These are phyloP conservation scores for Biston stratarius DNA, from an alignment of 2,888 invertebrate genomes.

Conservation along the genomic window DNA sequence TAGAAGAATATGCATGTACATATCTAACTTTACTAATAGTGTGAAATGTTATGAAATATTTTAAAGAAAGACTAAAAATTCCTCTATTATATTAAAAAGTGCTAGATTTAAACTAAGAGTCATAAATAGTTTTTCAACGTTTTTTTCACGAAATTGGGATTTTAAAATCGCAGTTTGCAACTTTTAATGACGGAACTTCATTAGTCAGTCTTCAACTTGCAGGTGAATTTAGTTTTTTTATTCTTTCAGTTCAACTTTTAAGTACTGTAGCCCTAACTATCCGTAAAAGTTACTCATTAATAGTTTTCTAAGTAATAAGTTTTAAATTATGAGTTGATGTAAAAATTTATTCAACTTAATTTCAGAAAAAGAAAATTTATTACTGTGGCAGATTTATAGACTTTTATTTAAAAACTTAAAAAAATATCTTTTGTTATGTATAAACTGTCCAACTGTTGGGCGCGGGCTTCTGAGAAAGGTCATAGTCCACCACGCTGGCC, in stretches of 20 bases:
- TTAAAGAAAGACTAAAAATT: too few species aligned
- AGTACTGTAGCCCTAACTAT: conserved; percentile 43
- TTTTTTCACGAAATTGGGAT: conserved; percentile 26
- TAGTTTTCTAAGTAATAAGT: conserved; percentile 40
- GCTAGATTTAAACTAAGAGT: background rate
- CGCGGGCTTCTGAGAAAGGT: too few species aligned
- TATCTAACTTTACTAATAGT: too few species aligned
- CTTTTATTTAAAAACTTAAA: background rate
- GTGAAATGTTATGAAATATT: too few species aligned
- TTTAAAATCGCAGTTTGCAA: conserved; percentile 51
- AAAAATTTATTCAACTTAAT: conserved; percentile 1
- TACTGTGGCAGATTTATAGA: background rate
- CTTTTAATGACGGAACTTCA: conserved; percentile 66
- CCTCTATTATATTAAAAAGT: too few species aligned
- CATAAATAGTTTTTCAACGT: background rate
- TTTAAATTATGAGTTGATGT: conserved; percentile 10
- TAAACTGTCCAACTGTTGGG: too few species aligned
- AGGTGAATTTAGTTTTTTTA: conserved; percentile 52
- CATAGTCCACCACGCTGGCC: too few species aligned
- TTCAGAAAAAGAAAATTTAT: background rate
- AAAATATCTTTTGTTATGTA: too few species aligned
- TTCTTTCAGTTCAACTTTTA: conserved; percentile 48
- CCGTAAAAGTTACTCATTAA: conserved; percentile 43
- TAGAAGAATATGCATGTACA: too few species aligned
- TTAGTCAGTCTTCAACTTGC: conserved; percentile 48